Evolutionary conservation across 2,888 invertebrate genomes (phyloP).

Genomic region (Electrophaes corylata): DNA sequence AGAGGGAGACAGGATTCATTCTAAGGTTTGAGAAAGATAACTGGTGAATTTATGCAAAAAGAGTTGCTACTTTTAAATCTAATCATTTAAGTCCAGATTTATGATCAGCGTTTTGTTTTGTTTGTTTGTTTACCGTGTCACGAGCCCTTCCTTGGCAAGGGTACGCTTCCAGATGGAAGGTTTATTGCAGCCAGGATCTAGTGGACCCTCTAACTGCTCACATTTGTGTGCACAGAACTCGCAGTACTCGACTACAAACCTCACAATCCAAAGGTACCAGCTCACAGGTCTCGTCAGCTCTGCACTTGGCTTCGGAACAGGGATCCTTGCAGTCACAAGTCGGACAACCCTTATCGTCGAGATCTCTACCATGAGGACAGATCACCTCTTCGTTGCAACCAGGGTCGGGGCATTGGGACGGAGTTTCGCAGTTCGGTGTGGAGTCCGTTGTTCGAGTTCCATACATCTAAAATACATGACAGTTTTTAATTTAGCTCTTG

Average conservation of each 20-base stretch:
- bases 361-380: slow-evolving; percentile 65
- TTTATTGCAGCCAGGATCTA: neutral
- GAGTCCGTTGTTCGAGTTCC: slow-evolving; percentile 87
- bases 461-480: slow-evolving; percentile 61
- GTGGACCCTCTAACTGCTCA: neutral
- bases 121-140: too few species aligned
- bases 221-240: neutral
- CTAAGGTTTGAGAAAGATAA: slow-evolving; percentile 39
- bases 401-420: slow-evolving; percentile 60
- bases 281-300: slow-evolving; percentile 84
- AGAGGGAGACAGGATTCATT: slow-evolving; percentile 89
- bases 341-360: slow-evolving; percentile 86
- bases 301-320: slow-evolving; percentile 89
- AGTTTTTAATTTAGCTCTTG: neutral
- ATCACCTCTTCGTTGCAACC: slow-evolving; percentile 58
- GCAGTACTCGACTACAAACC: slow-evolving; percentile 44
- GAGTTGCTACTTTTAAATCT: too few species aligned
- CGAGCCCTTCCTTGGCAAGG: too few species aligned
- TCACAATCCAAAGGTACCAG: slow-evolving; percentile 75
- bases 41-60: neutral
- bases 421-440: slow-evolving; percentile 74
- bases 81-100: too few species aligned
- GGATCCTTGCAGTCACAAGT: slow-evolving; percentile 91
- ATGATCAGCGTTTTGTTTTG: too few species aligned
- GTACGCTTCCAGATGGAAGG: too few species aligned